Conservation (phyloP, 1,140 invertebrate genomes). For the Trichonephila inaurata region DNA sequence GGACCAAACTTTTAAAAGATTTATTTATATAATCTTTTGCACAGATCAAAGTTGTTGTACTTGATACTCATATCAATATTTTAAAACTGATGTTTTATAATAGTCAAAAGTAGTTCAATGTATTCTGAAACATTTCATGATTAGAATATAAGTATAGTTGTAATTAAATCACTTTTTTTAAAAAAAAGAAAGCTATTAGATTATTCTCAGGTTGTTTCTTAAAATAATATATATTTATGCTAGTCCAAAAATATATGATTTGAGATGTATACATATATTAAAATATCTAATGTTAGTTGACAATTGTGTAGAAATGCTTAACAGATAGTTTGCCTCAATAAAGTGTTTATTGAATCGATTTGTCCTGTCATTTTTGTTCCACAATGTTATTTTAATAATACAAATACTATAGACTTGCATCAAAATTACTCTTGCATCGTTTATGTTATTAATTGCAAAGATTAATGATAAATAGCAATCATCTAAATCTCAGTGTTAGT, state of each 20-base stretch:
- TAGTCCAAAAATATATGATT: neutral
- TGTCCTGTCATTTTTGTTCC: neutral
- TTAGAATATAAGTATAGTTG: no score
- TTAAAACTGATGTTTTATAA: neutral
- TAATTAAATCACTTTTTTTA: neutral
- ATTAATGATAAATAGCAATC: neutral
- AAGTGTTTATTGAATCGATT: neutral
- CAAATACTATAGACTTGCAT: no score
- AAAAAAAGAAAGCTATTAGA: neutral
- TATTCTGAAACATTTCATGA: neutral
- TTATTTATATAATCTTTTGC: neutral
- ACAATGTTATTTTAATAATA: neutral
- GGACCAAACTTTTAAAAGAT: conserved; percentile 5
- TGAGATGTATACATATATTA: neutral
- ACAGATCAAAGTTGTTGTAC: neutral
- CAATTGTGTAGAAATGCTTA: conserved; percentile 4
- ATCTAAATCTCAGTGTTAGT: no score
- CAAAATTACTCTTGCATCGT: neutral
- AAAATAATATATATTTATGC: neutral
- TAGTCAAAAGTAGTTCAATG: neutral
- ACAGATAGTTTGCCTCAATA: neutral
- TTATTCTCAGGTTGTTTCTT: neutral
- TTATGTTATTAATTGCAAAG: neutral
- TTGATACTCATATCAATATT: neutral
- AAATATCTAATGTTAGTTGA: neutral